A percentile compares a stretch with the other conserved stretches of the same genome.
These are phyloP conservation scores for Buceros bicornis DNA, from an alignment of 2,797 vertebrate genomes.

Conservation along the genomic window DNA sequence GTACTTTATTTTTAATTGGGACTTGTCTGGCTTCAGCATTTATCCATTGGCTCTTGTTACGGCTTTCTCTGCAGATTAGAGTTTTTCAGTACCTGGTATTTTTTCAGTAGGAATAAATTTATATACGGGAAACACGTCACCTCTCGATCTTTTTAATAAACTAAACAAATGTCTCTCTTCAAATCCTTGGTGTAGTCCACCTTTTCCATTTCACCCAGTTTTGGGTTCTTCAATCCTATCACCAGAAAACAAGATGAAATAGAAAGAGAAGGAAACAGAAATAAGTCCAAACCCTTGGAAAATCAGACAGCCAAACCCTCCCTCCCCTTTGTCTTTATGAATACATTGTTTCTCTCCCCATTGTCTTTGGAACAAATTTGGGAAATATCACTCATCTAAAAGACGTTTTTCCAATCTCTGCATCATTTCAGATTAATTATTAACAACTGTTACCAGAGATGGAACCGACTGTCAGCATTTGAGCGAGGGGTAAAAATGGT, in stretches of 20 bases:
- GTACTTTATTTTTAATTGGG: slow-evolving; percentile 46
- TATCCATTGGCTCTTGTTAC: background rate
- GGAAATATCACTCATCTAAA: background rate
- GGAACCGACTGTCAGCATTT: background rate
- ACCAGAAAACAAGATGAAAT: background rate
- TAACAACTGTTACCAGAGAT: background rate
- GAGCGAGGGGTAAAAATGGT: background rate
- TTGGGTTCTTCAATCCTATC: background rate
- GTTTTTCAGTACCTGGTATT: slow-evolving; percentile 16
- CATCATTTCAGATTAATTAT: background rate
- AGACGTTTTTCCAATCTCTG: background rate
- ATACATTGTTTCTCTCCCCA: background rate
- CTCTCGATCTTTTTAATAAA: slow-evolving; percentile 32
- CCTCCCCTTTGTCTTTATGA: slow-evolving; percentile 12
- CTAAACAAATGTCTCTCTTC: background rate
- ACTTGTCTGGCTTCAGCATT: slow-evolving; percentile 36
- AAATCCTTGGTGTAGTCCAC: background rate
- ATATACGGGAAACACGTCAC: background rate
- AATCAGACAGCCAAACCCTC: slow-evolving; percentile 5
- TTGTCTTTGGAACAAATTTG: background rate
- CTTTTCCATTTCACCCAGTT: background rate
- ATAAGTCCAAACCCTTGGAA: slow-evolving; percentile 4
- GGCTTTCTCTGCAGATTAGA: background rate
- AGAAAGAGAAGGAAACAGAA: background rate
- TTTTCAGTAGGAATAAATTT: slow-evolving; percentile 1